A percentile compares a stretch with the other conserved stretches of the same genome.
These are phyloP conservation scores for Stenichneumon culpator DNA, from an alignment of 2,888 invertebrate species.

Conservation along the genomic window DNA sequence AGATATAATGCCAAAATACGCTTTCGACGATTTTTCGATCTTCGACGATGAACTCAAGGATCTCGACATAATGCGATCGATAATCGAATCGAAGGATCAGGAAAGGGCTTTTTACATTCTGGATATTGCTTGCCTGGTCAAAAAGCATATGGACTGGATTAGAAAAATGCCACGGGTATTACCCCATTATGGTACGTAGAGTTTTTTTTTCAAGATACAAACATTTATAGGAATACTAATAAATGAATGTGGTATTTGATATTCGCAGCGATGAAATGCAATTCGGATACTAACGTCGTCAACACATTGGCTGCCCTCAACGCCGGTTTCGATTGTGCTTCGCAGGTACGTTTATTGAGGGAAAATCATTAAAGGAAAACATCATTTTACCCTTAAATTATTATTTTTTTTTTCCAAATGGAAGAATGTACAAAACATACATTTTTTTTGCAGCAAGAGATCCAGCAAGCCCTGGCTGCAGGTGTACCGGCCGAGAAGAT, in stretches of 20 bases:
- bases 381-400: too few species aligned
- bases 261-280: constrained; percentile 88
- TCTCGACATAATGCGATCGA: constrained; percentile 74
- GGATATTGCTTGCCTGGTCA: constrained; percentile 77
- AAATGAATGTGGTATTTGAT: not conserved
- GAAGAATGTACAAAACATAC: not conserved
- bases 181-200: constrained; percentile 79
- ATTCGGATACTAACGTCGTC: constrained; percentile 86
- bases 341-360: constrained; percentile 78
- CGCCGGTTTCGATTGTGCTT: constrained; percentile 89
- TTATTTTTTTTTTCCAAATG: too few species aligned
- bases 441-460: constrained; percentile 85
- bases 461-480: constrained; percentile 85
- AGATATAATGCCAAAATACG: constrained; percentile 45
- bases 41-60: constrained; percentile 74
- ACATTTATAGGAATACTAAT: not conserved
- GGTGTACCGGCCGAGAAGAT: constrained; percentile 86
- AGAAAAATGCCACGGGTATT: constrained; percentile 79
- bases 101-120: constrained; percentile 80
- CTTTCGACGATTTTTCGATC: constrained; percentile 74
- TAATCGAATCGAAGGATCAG: constrained; percentile 72
- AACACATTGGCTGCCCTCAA: constrained; percentile 86
- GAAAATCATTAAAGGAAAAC: too few species aligned
- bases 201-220: not conserved
- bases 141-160: constrained; percentile 80